Percentiles rank a stretch among this genome's conserved stretches.
These are phyloP conservation scores for Diarsia dahlii DNA, from an alignment of 2,888 invertebrate genomes.

Conservation along the genomic window DNA sequence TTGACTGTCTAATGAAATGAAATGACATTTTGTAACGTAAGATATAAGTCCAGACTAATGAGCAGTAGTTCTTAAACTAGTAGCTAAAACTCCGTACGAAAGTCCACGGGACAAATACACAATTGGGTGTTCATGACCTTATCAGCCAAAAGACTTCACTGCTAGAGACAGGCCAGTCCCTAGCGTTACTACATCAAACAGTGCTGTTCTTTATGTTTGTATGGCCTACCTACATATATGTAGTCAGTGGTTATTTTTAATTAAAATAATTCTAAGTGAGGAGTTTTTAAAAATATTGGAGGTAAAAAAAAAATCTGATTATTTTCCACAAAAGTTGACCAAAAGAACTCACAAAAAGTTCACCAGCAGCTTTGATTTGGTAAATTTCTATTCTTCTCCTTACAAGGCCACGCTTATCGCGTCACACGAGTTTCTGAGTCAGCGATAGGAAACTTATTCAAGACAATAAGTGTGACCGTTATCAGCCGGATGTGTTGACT, in stretches of 20 bases:
- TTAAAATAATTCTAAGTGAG: background rate
- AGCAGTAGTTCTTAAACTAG: background rate
- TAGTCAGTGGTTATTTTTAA: background rate
- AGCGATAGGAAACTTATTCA: background rate
- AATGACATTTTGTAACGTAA: background rate
- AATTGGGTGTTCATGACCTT: background rate
- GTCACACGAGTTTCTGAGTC: constrained; percentile 2
- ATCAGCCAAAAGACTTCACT: background rate
- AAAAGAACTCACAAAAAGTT: background rate
- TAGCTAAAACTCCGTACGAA: background rate
- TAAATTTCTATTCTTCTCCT: constrained; percentile 2
- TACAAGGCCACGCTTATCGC: constrained; percentile 36
- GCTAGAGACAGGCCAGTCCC: background rate
- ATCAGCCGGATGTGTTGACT: constrained; percentile 28
- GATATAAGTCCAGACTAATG: background rate
- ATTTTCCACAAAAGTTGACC: background rate
- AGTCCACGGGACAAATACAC: background rate
- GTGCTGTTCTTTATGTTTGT: background rate
- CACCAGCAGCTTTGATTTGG: background rate
- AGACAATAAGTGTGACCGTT: background rate
- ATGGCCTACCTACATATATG: background rate
- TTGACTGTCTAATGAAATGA: background rate
- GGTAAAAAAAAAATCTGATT: too few relatives aligned
- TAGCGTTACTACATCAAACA: background rate
- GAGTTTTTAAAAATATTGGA: background rate